phyloP scores from a whole-genome alignment of 2,888 invertebrate genomes.

The Branchellion lobata region DNA sequence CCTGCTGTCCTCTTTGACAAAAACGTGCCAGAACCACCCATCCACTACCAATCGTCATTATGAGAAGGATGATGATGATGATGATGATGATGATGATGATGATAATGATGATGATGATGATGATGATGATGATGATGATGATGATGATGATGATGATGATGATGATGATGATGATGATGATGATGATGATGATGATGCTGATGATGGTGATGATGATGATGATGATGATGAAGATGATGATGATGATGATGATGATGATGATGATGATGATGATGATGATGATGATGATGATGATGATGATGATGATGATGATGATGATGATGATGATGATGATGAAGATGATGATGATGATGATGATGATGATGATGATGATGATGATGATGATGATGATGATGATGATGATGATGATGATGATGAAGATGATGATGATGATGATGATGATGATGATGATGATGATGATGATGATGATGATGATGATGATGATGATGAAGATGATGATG shows the following conservation, averaged over 20 bases:
- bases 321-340: slow-evolving; percentile 41
- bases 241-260: slow-evolving; percentile 18
- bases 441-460: not conserved
- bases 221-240: not conserved
- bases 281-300: not conserved
- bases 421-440: slow-evolving; percentile 1
- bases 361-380: slow-evolving; percentile 42
- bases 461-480: not conserved
- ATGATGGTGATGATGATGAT: slow-evolving; percentile 12
- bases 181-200: slow-evolving; percentile 10
- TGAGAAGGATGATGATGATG: not conserved
- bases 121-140: slow-evolving; percentile 30
- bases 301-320: no score
- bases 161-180: slow-evolving; percentile 3
- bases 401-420: slow-evolving; percentile 14
- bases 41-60: not conserved
- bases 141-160: slow-evolving; percentile 24
- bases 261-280: slow-evolving; percentile 33
- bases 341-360: slow-evolving; percentile 41
- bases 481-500: slow-evolving; percentile 3
- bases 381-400: slow-evolving; percentile 40
- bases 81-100: no score
- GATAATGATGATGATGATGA: slow-evolving; percentile 10
- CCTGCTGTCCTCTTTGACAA: no score
- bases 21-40: not conserved